Base-by-base conservation (phyloP, 2,888 invertebrate genomes). In the Rhorus exstirpatorius region DNA sequence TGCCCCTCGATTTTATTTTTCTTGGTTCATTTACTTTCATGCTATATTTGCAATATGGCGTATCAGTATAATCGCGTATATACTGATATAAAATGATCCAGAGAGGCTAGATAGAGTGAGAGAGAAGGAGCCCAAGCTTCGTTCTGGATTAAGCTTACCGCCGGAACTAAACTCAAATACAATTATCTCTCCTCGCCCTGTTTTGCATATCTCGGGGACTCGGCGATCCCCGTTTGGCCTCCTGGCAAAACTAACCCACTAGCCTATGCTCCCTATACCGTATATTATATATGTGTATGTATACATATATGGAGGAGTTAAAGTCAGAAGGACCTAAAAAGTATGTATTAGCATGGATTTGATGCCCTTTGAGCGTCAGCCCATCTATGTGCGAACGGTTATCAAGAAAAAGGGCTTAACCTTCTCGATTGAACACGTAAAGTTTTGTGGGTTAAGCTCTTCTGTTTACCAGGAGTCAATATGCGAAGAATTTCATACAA, bases 121-220 rank as follows among this genome's bases (percentile, higher is more conserved):
- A 12, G 31, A 21, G 49, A 24, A 63, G 4, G 12, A 8, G 19
- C 7, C 44, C 41, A 31, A 75, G 74, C 78, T 74, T 80, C 74
- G 46, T 78, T 80, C 61, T 51, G 74, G 80, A 83, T 82, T 82
- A 79, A 84, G 49, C 67, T 76, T 65, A 76, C 70, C 68, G 49
- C 67, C 77, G 55, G 63, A 80, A 80, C 75, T 80, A 71, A 82
- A 84, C 79, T 82, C 53, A 75, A 80, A 82, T 78, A 67, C 80
- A 84, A 84, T 84, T 82, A 83, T 80, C 80, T 71, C 78, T 75
- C 65, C 49, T 55, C 70, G 44, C 35, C 61, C 75, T 84, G 79
- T 82, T 84, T 82, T 75, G 74, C 80, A 80, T 83, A 82, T 76
- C 79, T 77, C 67, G 65, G 67, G 61, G 58, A 81, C 63, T 53